phyloP scores from a whole-genome alignment of 2,888 invertebrate species.

The Sipha maydis region DNA sequence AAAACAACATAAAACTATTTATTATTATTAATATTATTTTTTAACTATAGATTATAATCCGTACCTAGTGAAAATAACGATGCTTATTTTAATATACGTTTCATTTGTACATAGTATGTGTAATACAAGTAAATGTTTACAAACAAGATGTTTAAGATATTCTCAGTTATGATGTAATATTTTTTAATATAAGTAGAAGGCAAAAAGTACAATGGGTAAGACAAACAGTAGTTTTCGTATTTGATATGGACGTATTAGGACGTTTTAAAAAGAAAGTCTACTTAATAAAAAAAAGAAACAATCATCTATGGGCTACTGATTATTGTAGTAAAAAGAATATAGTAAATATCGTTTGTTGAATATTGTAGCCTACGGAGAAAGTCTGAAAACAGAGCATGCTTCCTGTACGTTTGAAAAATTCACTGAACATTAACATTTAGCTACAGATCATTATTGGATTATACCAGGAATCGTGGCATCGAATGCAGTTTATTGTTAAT shows the following conservation, averaged over 20 bases:
- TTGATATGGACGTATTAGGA: conserved; percentile 39
- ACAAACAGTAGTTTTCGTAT: conserved; percentile 26
- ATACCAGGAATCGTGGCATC: conserved; percentile 14
- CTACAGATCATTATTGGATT: conserved; percentile 58
- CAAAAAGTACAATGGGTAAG: too few relatives aligned
- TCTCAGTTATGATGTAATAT: background rate
- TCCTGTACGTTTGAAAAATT: conserved; percentile 51
- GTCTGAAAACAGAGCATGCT: conserved; percentile 52
- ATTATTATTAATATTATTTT: background rate
- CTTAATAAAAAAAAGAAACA: conserved; percentile 35
- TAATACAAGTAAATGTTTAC: too few relatives aligned
- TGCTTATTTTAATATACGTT: too few relatives aligned
- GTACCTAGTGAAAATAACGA: too few relatives aligned
- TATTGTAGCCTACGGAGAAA: conserved; percentile 49
- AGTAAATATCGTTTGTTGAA: conserved; percentile 43
- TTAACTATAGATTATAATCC: background rate
- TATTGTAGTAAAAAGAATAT: conserved; percentile 44
- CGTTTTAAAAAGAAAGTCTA: conserved; percentile 55
- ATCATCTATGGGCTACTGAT: conserved; percentile 40
- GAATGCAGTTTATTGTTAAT: background rate
- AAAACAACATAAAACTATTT: too few relatives aligned
- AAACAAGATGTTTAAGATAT: too few relatives aligned
- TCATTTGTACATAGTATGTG: too few relatives aligned
- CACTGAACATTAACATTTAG: conserved; percentile 59
- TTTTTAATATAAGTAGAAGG: too few relatives aligned